Conservation (phyloP, 2,113 vertebrate species). For the Atlantisia rogersi region DNA sequence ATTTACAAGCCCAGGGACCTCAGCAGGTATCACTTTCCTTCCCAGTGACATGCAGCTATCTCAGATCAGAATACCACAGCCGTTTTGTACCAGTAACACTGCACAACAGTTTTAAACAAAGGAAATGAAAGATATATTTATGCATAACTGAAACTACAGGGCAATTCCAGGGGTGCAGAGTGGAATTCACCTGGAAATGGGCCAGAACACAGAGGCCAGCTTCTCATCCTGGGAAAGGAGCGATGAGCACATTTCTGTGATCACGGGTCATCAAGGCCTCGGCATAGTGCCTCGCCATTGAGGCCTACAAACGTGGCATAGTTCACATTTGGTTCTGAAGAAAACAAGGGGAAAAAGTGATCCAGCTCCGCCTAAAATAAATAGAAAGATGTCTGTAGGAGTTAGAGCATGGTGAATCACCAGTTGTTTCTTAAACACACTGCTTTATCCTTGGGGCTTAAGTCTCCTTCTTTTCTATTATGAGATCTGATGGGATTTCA, state of each 20-base stretch:
- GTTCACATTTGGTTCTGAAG: background rate
- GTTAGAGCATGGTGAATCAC: background rate
- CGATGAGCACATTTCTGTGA: background rate
- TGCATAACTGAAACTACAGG: background rate
- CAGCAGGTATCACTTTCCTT: background rate
- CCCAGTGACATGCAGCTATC: background rate
- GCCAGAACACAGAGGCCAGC: background rate
- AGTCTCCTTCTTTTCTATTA: background rate
- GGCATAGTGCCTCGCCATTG: background rate
- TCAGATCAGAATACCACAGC: background rate
- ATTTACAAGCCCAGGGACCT: background rate
- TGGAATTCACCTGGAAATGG: background rate
- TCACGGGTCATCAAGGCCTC: background rate
- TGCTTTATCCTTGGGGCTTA: constrained; percentile 10
- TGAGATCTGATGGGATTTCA: constrained; percentile 51
- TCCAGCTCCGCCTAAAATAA: background rate
- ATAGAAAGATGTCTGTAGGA: background rate
- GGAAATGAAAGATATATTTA: constrained; percentile 32
- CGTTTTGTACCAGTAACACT: background rate
- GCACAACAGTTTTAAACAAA: background rate
- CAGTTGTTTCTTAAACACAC: constrained; percentile 1
- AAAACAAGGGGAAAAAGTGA: background rate
- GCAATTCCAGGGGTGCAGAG: background rate
- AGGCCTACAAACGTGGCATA: background rate
- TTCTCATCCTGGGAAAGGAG: background rate